phyloP scores from a whole-genome alignment of 2,888 invertebrate genomes.

The Isotomurus palustris region DNA sequence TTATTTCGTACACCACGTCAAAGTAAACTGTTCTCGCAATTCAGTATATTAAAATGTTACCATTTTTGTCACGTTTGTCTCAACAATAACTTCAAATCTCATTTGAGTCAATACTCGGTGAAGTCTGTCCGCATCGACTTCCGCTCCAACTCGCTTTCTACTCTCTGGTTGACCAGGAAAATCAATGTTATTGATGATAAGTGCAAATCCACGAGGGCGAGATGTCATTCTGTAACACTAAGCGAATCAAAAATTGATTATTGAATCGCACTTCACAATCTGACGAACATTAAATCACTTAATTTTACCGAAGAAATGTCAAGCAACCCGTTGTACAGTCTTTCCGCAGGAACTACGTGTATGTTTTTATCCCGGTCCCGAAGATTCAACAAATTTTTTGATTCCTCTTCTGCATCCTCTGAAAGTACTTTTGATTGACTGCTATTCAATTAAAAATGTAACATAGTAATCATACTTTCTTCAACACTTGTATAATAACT shows the following conservation, averaged over 20 bases:
- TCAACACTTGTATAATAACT: no score
- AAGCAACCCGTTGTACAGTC: not conserved
- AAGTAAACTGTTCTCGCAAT: not conserved
- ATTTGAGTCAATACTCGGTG: conserved; percentile 17
- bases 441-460: no score
- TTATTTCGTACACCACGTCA: not conserved
- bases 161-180: conserved; percentile 4
- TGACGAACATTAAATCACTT: not conserved
- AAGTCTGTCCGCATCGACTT: conserved; percentile 14
- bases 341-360: no score
- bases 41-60: conserved; percentile 5
- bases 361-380: no score
- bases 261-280: not conserved
- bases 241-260: not conserved
- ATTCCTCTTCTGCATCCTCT: not conserved
- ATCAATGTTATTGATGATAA: conserved; percentile 21
- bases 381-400: no score
- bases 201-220: conserved; percentile 13
- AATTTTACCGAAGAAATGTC: not conserved
- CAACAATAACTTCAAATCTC: conserved; percentile 20
- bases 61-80: conserved; percentile 16
- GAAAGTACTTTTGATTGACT: not conserved
- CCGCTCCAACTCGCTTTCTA: conserved; percentile 19
- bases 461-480: no score
- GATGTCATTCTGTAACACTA: conserved; percentile 16